Base-by-base conservation (phyloP, 2,888 invertebrate genomes). In the Electrophaes corylata region DNA sequence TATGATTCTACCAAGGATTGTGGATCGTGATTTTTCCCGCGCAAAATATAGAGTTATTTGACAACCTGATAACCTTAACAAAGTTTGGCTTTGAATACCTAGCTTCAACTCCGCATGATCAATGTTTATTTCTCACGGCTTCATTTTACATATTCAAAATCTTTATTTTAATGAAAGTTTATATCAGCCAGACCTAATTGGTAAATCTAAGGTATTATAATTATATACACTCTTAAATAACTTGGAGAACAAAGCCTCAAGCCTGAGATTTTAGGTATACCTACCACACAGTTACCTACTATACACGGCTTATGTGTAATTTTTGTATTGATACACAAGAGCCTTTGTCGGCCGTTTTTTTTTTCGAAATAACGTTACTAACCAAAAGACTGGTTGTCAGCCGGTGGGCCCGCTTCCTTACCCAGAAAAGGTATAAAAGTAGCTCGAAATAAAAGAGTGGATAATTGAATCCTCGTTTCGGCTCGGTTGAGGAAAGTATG, bases 361-460 rank as follows among this genome's bases (percentile, higher is more conserved):
- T 35, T 16, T 35, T 35, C 35, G 35, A 14, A 5, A 14, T 6
- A 14, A 11, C 31, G 4, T 35, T 35, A n/a, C 14, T 35, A 35
- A 35, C 5, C 6, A 35, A 3, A 44, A 4, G 31, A 4, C n/a
- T n/a, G 12, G n/a, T 31, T 10, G 12, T 12, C 14, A 12, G 23
- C 56, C 47, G 19, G 23, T 53, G 29, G 10, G 44, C 29, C 20
- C 46, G n/a, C 51, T 52, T 5, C 51, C 14, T 51, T 47, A 57
- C 14, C 16, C 29, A 41, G 16, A 20, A n/a, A 14, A 33, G 29
- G 29, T 40, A 45, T 46, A 33, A 45, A 50, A 59, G 35, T 41
- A 59, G 14, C 26, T 54, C 49, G 37, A 55, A 59, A 54, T 50
- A 59, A 59, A 59, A 54, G 50, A 59, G 41, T 50, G 37, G 45